These are phyloP conservation scores for Lissocephala sabroskyi DNA, from an alignment of 2,888 invertebrate species.

Conservation along the genomic window DNA sequence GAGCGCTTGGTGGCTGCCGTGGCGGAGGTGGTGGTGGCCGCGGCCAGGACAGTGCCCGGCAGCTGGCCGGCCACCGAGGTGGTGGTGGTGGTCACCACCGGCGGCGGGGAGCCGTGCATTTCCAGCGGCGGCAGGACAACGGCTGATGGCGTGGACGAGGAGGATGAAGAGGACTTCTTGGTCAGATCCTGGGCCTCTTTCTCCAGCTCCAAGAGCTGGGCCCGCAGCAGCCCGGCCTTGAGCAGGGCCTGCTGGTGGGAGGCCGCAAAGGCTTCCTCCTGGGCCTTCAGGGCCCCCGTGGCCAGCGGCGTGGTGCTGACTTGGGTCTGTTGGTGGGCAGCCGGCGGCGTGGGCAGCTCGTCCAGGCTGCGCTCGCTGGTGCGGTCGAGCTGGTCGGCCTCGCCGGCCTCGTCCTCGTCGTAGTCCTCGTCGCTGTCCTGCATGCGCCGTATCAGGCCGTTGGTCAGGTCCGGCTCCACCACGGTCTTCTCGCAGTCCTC, in stretches of 20 bases:
- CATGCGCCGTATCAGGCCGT: constrained; percentile 68
- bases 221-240: constrained; percentile 42
- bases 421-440: constrained; percentile 70
- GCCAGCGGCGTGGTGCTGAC: constrained; percentile 52
- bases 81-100: constrained; percentile 35
- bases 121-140: constrained; percentile 16
- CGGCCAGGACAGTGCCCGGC: constrained; percentile 39
- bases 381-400: constrained; percentile 13
- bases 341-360: constrained; percentile 47
- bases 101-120: constrained; percentile 42
- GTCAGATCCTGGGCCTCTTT: constrained; percentile 65
- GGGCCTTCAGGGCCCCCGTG: constrained; percentile 40
- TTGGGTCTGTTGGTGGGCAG: constrained; percentile 49
- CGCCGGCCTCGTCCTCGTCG: constrained; percentile 65
- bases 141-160: constrained; percentile 7
- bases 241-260: constrained; percentile 45
- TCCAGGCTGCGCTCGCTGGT: constrained; percentile 35
- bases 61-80: constrained; percentile 14
- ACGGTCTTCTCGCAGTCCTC: constrained; percentile 69
- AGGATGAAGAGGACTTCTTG: constrained; percentile 41
- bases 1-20: constrained; percentile 46
- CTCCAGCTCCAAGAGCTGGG: constrained; percentile 50
- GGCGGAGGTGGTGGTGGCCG: constrained; percentile 38
- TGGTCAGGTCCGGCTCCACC: constrained; percentile 71
- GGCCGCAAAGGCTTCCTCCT: constrained; percentile 40